Base-by-base conservation (phyloP, 1,140 invertebrate genomes). In the Leptinotarsa undecemlineata region DNA sequence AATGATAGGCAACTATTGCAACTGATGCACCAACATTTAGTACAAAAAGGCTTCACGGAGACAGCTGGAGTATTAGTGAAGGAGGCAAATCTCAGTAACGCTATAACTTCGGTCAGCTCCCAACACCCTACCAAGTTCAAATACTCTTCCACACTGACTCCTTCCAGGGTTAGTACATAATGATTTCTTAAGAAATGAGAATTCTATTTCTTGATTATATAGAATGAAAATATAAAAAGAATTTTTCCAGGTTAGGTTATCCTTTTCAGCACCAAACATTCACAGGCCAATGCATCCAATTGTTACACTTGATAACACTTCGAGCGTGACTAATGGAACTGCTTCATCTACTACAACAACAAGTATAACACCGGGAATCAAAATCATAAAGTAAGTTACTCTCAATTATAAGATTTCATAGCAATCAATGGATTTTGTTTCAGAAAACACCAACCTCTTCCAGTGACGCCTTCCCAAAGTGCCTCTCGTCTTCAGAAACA, bases 1-100 rank as follows among this genome's bases (percentile, higher is more conserved):
- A 96, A 98, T 84, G 95, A 97, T 83, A 91, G 93, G 74, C 96
- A 99, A 84, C 86, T 99, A 15, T 89, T 97, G 77, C 94, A 97
- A 85, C 87, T 99, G 4, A 98, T 99, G 68, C 91, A 95, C 82
- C 92, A 96, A 75, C 96, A 99, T 88, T 87, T 99, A 63, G 79
- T 91, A 23, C 88, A 89, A 4, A 92, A 94, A 83, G 96, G 96
- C 1, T 88, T 94, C 23, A 80, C 79, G 13, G 90, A 92, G 66
- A 90, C 94, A 26, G 96, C 96, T 1, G 84, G 88, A 2, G 86
- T 87, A 33, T 86, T 98, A 66, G 92, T 93, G 74, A 88, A 89
- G 76, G 96, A 98, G 87, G 95, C 94, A 4, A 89, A 88, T 71
- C 79, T 88, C 83, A 82, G 87, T 82, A 82, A 86, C 71, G 79